These are phyloP conservation scores for Erebia aethiops DNA, from an alignment of 2,888 invertebrate genomes.

Conservation along the genomic window DNA sequence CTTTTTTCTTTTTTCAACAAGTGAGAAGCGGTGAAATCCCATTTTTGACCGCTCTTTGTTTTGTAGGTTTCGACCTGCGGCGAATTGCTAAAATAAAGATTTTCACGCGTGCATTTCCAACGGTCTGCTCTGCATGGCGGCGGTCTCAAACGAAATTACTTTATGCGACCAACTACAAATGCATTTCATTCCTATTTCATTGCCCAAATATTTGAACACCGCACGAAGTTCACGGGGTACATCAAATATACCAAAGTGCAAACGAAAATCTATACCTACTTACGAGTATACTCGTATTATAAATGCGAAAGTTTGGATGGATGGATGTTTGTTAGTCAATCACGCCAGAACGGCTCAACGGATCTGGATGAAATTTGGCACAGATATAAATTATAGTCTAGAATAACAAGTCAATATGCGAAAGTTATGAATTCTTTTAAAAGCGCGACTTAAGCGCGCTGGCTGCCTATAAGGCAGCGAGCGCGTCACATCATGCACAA, in stretches of 20 bases:
- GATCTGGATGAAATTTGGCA: too few species aligned
- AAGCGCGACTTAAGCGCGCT: too few species aligned
- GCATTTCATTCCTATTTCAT: constrained; percentile 24
- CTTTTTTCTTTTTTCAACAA: constrained; percentile 13
- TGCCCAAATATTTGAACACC: not conserved
- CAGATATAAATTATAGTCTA: too few species aligned
- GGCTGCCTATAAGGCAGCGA: too few species aligned
- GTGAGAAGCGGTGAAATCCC: constrained; percentile 51
- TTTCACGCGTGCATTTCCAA: constrained; percentile 32
- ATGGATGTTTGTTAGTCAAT: too few species aligned
- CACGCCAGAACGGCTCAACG: too few species aligned
- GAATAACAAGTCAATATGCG: too few species aligned
- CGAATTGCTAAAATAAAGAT: constrained; percentile 43
- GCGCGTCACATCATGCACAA: too few species aligned
- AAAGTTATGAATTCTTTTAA: too few species aligned
- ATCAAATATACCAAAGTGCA: not conserved
- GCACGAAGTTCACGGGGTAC: not conserved
- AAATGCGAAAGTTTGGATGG: too few species aligned
- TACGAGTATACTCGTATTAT: too few species aligned
- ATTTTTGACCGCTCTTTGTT: constrained; percentile 65
- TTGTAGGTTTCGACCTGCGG: constrained; percentile 60
- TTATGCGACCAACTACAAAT: constrained; percentile 35
- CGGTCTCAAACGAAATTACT: constrained; percentile 39
- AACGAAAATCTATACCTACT: not conserved
- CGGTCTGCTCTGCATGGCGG: constrained; percentile 31